Base-by-base conservation (phyloP, 2,797 vertebrate genomes). In the Coregonus suidteri region DNA sequence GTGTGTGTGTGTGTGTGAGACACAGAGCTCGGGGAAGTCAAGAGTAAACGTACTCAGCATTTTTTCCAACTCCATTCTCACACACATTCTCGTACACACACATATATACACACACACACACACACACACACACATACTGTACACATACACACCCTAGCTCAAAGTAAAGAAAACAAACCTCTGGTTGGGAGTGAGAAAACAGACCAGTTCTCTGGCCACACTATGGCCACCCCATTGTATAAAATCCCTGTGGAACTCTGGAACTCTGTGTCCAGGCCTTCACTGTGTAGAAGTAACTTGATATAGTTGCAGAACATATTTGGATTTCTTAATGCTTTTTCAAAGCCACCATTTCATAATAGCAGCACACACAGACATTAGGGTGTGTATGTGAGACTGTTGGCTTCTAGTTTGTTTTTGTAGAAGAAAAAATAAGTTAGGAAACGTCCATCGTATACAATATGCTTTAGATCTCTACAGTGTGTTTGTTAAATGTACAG, bases 121-220 rank as follows among this genome's bases (percentile, higher is more conserved):
- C 54, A 59, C 54, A n/a, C 54, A 47, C 41, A 47, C 1, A 47
- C 41, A 47, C 41, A 11, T 34, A 34, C 31, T 34, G 31, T 15
- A 53, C 54, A 59, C 54, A n/a, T 7, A n/a, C 16, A 59, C 18
- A n/a, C 56, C 4, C 54, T 4, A 16, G 6, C 56, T 16, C 56
- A 59, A 16, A 59, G 56, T 16, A 16, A 59, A 59, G 15, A 59
- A 52, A 47, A 47, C 41, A 47, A 47, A 47, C 41, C 41, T 47
- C 41, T 47, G 41, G 41, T 47, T 47, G 7, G 9, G 69, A 62
- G 67, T 79, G 59, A 76, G 75, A 87, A 86, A 86, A 82, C 81
- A 47, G 77, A 85, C 66, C 67, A 71, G 73, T 75, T 83, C 75
- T 86, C 71, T 81, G 83, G 66, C 14, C 14, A 53, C 4, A 53